Percentiles rank a stretch among this genome's conserved stretches.
Evolutionary conservation across 2,797 vertebrate species (phyloP).

Genomic region (Pseudocheirus occidentalis): DNA sequence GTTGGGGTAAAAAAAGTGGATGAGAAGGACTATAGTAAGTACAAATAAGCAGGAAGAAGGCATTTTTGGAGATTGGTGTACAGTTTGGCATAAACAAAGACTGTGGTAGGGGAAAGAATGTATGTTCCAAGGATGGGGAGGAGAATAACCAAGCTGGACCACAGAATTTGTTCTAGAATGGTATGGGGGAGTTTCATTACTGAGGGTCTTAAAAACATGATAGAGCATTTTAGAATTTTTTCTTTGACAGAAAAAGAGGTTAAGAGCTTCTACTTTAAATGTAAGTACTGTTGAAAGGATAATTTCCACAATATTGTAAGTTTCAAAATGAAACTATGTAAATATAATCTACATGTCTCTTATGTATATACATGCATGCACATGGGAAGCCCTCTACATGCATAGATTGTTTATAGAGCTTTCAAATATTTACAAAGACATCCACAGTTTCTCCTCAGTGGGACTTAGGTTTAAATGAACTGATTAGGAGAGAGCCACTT

Average conservation of each 20-base stretch:
- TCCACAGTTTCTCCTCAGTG: not conserved
- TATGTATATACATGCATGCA: not conserved
- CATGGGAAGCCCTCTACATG: not conserved
- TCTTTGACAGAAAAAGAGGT: not conserved
- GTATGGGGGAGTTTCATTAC: not conserved
- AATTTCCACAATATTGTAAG: not conserved
- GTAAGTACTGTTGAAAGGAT: not conserved
- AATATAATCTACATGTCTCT: not conserved
- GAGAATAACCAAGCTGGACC: not conserved
- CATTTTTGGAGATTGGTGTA: not conserved
- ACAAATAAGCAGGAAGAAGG: not conserved
- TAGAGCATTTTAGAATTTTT: not conserved
- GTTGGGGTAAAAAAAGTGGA: no score
- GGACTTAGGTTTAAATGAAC: not conserved
- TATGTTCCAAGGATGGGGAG: not conserved
- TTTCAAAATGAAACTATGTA: not conserved
- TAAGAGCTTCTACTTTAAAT: not conserved
- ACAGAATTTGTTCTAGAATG: not conserved
- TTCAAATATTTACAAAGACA: not conserved
- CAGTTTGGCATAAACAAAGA: not conserved
- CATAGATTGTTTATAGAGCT: not conserved
- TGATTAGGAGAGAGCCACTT: not conserved
- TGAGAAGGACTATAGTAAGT: no score
- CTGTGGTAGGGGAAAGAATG: not conserved
- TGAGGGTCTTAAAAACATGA: not conserved